Evolutionary conservation across 2,888 invertebrate genomes (phyloP).

Genomic region (Xylocampa areola): DNA sequence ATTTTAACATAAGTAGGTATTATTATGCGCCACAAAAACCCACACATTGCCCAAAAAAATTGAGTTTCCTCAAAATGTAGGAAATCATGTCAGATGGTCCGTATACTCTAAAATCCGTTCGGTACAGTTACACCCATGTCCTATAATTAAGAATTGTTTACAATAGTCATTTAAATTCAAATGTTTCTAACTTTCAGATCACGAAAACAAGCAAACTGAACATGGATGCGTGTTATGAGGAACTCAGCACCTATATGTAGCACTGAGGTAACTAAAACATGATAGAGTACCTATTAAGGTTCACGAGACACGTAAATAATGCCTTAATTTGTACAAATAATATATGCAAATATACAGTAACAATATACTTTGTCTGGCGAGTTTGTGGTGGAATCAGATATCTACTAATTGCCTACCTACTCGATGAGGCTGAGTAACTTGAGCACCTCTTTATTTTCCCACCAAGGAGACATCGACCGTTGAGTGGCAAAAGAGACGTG

Average conservation of each 20-base stretch:
- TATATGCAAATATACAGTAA: slow-evolving; percentile 47
- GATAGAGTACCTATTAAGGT: slow-evolving; percentile 4
- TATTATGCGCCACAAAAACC: neutral
- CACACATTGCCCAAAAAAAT: neutral
- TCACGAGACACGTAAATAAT: slow-evolving; percentile 23
- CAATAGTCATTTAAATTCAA: slow-evolving; percentile 27
- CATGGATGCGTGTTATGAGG: slow-evolving; percentile 24
- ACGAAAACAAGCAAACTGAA: slow-evolving; percentile 33
- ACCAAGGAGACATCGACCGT: slow-evolving; percentile 70
- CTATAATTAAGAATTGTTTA: slow-evolving; percentile 19
- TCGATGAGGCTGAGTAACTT: slow-evolving; percentile 60
- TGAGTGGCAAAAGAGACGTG: slow-evolving; percentile 68
- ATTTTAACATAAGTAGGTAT: slow-evolving; percentile 9
- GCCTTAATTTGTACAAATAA: slow-evolving; percentile 45
- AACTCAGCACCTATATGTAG: slow-evolving; percentile 21
- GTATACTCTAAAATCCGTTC: neutral
- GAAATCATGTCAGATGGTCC: neutral
- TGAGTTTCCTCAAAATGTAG: neutral
- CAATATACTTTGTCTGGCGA: slow-evolving; percentile 40
- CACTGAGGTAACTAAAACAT: slow-evolving; percentile 6
- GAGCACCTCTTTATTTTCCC: slow-evolving; percentile 71
- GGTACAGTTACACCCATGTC: slow-evolving; percentile 3
- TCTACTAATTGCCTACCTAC: slow-evolving; percentile 57
- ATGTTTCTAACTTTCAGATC: slow-evolving; percentile 51
- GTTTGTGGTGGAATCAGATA: slow-evolving; percentile 52